These are phyloP conservation scores for Acleris cristana DNA, from an alignment of 2,888 invertebrate species.

Conservation along the genomic window DNA sequence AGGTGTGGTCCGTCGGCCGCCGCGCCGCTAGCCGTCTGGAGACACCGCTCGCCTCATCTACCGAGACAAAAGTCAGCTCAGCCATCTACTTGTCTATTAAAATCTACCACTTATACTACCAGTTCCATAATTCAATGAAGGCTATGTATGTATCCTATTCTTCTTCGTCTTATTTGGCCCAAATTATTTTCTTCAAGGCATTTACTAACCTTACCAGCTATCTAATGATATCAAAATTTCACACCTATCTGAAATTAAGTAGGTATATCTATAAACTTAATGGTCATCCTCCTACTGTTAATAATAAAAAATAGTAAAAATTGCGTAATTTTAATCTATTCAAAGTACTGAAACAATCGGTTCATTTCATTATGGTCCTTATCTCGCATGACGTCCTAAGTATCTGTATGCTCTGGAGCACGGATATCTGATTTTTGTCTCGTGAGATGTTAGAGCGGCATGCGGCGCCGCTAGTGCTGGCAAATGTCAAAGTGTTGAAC, in stretches of 20 bases:
- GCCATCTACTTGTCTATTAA: constrained; percentile 52
- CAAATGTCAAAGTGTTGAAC: constrained; percentile 81
- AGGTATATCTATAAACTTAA: no score
- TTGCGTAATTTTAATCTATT: neutral
- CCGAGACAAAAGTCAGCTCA: constrained; percentile 83
- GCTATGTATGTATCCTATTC: neutral
- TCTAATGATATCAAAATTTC: no score
- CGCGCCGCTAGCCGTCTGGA: constrained; percentile 74
- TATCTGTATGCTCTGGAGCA: constrained; percentile 26
- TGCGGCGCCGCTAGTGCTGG: constrained; percentile 79
- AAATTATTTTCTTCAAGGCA: neutral
- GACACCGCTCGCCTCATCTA: constrained; percentile 81
- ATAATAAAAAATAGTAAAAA: no score
- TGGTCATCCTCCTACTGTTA: no score
- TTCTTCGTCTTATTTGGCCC: neutral
- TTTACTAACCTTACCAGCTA: no score
- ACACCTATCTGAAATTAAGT: no score
- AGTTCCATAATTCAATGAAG: neutral
- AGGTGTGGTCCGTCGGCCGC: constrained; percentile 80
- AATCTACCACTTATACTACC: constrained; percentile 39
- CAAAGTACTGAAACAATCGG: neutral
- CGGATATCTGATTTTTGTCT: constrained; percentile 79
- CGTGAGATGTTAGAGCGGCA: constrained; percentile 80
- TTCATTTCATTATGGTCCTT: neutral
- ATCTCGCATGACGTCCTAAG: neutral